These are phyloP conservation scores for Dissostichus mawsoni DNA, from an alignment of 2,113 vertebrate genomes.

Conservation along the genomic window DNA sequence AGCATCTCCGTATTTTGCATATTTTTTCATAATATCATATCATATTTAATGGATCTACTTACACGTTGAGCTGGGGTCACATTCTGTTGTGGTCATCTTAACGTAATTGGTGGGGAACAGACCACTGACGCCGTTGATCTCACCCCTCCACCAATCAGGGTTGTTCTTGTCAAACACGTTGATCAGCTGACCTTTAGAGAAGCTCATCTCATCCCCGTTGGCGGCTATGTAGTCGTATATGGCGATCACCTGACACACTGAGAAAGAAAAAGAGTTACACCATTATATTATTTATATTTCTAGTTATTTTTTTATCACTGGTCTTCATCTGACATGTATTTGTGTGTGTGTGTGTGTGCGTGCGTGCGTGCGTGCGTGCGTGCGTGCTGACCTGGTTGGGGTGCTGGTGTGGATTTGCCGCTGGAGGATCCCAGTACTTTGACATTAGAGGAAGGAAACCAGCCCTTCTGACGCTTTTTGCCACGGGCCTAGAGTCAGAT, in stretches of 20 bases:
- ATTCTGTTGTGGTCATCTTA: conserved; percentile 90
- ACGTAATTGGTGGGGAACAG: conserved; percentile 97
- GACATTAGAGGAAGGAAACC: conserved; percentile 94
- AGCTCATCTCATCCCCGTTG: conserved; percentile 94
- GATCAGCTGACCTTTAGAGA: conserved; percentile 93
- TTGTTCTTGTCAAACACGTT: conserved; percentile 92
- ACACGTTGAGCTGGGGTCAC: conserved; percentile 96
- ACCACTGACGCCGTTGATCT: conserved; percentile 89
- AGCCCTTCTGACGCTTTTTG: conserved; percentile 96
- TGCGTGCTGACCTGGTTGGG: conserved; percentile 77
- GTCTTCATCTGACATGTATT: neutral
- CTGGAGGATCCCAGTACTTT: conserved; percentile 92
- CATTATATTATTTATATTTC: neutral
- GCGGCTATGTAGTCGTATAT: conserved; percentile 94
- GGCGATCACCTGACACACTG: conserved; percentile 95
- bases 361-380: conserved; percentile 22
- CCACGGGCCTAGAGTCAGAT: conserved; percentile 89
- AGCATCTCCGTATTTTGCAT: neutral
- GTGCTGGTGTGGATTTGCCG: conserved; percentile 90
- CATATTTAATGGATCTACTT: conserved; percentile 77
- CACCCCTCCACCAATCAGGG: conserved; percentile 97
- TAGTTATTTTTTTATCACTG: neutral
- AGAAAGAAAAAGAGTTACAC: neutral
- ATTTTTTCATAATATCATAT: neutral
- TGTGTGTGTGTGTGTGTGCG: conserved; percentile 12